Evolutionary conservation across 2,113 vertebrate genomes (phyloP), one percentile per base, ranked within the genome.

Genomic region (Rissa tridactyla): DNA sequence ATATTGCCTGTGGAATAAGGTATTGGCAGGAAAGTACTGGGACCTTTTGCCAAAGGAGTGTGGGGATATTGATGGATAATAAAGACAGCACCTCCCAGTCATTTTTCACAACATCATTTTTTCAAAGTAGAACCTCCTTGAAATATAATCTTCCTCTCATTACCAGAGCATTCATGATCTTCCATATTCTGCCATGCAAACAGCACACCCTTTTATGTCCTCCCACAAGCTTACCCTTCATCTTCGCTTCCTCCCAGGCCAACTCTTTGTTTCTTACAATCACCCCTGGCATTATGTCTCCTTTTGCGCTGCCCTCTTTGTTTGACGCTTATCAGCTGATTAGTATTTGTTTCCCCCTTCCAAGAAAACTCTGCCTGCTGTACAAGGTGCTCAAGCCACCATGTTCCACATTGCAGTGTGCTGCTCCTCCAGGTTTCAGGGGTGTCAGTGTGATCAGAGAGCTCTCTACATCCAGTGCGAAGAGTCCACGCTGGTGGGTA

Each of bases 181-280:
- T 91, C 85, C 88, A 82, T 58, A 72, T 55, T 86, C 79, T 81
- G 22, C 75, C 85, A 94, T 83, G 88, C 88, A 94, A 96, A 92
- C 51, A 94, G 82, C 58, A 86, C 46, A 86, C 55, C 51, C 88
- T 96, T 95, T 96, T 62, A 92, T 73, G 88, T 88, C 75, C 80
- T 95, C 69, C 82, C 85, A 86, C 82, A 73, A 90, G 26, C 85
- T 58, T 51, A 62, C 46, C 49, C 90, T 82, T 85, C 78, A 90
- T 93, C 86, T 88, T 93, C 10, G 6, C 51, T 88, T 96, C 92
- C 79, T 90, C 94, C 82, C 68, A 85, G 93, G 86, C 44, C 49
- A 82, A 62, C 85, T 83, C 83, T 79, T 78, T 90, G 93, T 90
- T 76, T 97, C 78, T 70, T 77, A 69, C 52, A 91, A 32, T 32